phyloP scores from a whole-genome alignment of 2,797 vertebrate species.

The Epinephelus malabaricus region DNA sequence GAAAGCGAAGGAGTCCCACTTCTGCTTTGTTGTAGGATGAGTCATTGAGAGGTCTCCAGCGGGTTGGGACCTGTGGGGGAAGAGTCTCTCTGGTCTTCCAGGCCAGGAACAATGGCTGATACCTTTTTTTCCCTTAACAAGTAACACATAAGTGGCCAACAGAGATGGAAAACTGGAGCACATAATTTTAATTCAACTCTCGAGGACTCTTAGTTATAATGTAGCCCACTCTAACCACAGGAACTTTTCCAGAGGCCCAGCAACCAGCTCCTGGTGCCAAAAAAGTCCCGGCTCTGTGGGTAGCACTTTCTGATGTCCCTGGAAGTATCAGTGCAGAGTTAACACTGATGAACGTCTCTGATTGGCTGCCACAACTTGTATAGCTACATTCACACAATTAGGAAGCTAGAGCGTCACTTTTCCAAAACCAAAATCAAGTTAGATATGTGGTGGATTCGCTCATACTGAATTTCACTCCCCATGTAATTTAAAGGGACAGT shows the following conservation, averaged over 20 bases:
- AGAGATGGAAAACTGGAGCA: conserved; percentile 7
- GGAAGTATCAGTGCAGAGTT: too few relatives aligned
- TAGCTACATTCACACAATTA: background rate
- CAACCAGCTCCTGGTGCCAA: background rate
- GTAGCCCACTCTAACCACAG: background rate
- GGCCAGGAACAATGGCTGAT: background rate
- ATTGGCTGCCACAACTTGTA: background rate
- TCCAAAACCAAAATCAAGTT: too few relatives aligned
- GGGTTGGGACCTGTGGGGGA: conserved; percentile 18
- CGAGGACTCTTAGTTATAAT: background rate
- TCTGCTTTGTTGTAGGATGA: conserved; percentile 43
- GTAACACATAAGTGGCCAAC: background rate
- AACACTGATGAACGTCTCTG: background rate
- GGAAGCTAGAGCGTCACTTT: background rate
- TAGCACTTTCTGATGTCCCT: background rate
- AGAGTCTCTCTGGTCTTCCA: background rate
- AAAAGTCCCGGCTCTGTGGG: background rate
- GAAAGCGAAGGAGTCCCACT: conserved; percentile 19
- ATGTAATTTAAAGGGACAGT: too few relatives aligned
- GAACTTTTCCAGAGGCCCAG: background rate
- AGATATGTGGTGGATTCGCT: too few relatives aligned
- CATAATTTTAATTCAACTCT: background rate
- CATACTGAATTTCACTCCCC: too few relatives aligned
- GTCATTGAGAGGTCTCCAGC: conserved; percentile 36
- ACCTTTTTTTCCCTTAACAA: background rate